Conservation (phyloP, 2,888 invertebrate genomes). For the Trilocha varians region DNA sequence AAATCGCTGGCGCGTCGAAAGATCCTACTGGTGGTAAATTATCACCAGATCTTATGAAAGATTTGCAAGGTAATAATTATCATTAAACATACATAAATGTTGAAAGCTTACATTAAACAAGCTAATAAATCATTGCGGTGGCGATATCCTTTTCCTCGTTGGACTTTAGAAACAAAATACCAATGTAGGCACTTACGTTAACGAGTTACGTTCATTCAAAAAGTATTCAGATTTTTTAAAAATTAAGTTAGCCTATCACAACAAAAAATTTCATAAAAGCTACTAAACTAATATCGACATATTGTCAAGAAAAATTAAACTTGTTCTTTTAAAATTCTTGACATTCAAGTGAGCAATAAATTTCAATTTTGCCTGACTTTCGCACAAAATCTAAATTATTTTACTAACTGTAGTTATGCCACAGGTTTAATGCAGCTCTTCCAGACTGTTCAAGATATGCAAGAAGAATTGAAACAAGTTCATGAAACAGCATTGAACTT, state of each 20-base stretch:
- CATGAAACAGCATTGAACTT: slow-evolving; percentile 59
- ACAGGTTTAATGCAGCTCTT: slow-evolving; percentile 52
- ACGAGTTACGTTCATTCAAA: no score
- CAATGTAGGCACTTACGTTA: no score
- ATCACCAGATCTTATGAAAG: slow-evolving; percentile 46
- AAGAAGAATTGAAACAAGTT: slow-evolving; percentile 44
- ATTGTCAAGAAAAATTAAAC: no score
- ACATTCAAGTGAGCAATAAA: no score
- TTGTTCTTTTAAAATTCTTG: no score
- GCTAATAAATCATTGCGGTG: neutral
- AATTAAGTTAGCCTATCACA: no score
- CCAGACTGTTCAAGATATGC: slow-evolving; percentile 57
- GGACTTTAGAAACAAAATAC: neutral
- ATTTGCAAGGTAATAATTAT: slow-evolving; percentile 43
- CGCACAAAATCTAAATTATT: no score
- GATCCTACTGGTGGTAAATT: slow-evolving; percentile 27
- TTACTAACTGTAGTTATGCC: no score
- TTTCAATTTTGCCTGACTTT: no score
- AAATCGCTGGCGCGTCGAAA: slow-evolving; percentile 25
- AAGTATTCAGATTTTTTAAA: no score
- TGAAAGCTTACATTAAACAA: neutral
- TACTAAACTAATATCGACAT: no score
- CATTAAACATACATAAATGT: neutral
- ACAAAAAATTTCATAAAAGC: no score
- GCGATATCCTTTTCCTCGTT: neutral